Percentiles rank a stretch among this genome's conserved stretches.
phyloP scores from a whole-genome alignment of 92 coral and sea anemone genomes.

The Meandrina meandrites region DNA sequence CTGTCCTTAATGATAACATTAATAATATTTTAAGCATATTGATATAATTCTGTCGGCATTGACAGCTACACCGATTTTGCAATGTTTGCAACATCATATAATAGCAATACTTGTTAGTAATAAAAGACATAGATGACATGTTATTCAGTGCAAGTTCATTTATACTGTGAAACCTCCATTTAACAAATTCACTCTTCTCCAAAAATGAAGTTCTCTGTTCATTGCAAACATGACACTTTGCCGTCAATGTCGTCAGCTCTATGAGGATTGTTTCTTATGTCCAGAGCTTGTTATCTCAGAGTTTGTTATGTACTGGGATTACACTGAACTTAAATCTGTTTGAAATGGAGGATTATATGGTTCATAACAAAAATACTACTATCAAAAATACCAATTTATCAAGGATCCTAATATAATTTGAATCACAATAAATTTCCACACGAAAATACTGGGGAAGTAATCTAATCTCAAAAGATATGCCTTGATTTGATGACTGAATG shows the following conservation, averaged over 20 bases:
- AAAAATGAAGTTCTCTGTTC: not conserved
- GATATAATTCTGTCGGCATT: not conserved
- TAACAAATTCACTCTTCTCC: not conserved
- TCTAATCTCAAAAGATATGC: not conserved
- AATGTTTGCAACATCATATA: too few species aligned
- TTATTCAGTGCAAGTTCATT: not conserved
- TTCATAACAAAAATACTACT: not conserved
- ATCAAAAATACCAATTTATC: slow-evolving; percentile 38
- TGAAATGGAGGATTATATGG: too few species aligned
- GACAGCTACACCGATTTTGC: not conserved
- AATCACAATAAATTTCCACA: slow-evolving; percentile 1
- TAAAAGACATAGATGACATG: not conserved
- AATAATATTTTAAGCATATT: not conserved
- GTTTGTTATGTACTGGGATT: not conserved
- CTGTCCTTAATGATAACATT: not conserved
- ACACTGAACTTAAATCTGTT: not conserved
- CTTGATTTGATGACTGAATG: not conserved
- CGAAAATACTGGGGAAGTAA: not conserved
- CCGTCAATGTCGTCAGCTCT: not conserved
- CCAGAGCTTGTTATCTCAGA: not conserved
- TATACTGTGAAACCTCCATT: not conserved
- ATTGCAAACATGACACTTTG: not conserved
- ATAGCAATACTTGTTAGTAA: too few species aligned
- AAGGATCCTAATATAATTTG: not conserved
- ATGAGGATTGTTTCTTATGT: not conserved